A percentile compares a stretch with the other conserved stretches of the same genome.
These are phyloP conservation scores for Drosophila bocki DNA, from an alignment of 1,140 invertebrate species.

Conservation along the genomic window DNA sequence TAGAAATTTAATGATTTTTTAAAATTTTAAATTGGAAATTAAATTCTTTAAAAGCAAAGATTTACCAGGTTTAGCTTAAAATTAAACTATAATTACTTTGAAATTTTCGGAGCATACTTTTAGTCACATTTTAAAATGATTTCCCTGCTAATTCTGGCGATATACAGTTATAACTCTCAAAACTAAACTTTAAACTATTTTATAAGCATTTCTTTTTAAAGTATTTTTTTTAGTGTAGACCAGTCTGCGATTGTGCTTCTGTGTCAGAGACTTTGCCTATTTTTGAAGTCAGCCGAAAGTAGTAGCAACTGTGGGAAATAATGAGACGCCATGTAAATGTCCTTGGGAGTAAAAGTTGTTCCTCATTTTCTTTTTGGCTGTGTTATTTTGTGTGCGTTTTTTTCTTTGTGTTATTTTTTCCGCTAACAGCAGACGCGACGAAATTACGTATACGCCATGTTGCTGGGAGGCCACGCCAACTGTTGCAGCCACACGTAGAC, in stretches of 20 bases:
- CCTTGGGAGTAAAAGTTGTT: constrained; percentile 58
- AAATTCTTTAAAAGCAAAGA: not conserved
- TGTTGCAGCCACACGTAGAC: constrained; percentile 62
- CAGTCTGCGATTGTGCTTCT: constrained; percentile 11
- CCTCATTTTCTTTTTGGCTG: constrained; percentile 38
- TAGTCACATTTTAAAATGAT: not conserved
- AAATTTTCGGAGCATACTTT: not conserved
- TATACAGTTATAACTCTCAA: not conserved
- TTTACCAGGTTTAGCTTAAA: no score
- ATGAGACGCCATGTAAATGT: constrained; percentile 54
- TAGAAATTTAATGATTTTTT: not conserved
- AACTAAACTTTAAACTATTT: not conserved
- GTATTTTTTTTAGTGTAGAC: constrained; percentile 1
- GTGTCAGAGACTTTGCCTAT: constrained; percentile 44
- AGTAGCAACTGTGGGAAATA: constrained; percentile 45
- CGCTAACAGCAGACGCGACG: constrained; percentile 64
- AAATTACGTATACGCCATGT: constrained; percentile 72
- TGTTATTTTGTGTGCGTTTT: constrained; percentile 3
- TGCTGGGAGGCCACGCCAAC: constrained; percentile 44
- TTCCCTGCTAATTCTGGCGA: not conserved
- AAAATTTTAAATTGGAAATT: no score
- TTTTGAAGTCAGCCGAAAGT: constrained; percentile 40
- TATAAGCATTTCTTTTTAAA: no score
- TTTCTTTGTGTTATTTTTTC: constrained; percentile 22
- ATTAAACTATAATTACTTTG: no score